Conservation (phyloP, 2,797 vertebrate species). For the Tragelaphus oryx region DNA sequence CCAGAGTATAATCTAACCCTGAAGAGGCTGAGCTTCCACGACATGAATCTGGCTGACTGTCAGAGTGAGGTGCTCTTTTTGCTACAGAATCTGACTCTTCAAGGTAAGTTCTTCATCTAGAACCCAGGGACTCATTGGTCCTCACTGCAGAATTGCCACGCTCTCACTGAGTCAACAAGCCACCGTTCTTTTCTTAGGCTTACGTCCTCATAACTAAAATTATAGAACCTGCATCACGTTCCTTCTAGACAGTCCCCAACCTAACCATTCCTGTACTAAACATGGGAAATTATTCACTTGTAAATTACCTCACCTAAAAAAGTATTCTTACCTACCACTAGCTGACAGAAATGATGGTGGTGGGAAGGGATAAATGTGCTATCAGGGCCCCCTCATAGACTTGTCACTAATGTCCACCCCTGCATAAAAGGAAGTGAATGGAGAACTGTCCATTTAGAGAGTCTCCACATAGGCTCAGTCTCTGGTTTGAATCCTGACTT, state of each 20-base stretch:
- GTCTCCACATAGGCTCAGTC: neutral
- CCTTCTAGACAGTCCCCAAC: neutral
- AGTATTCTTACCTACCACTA: conserved; percentile 16
- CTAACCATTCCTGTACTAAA: neutral
- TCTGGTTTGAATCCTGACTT: conserved; percentile 5
- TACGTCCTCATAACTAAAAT: neutral
- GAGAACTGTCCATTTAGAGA: neutral
- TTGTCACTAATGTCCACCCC: neutral
- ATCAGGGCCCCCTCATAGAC: neutral
- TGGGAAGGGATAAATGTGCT: neutral
- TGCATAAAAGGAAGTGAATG: neutral
- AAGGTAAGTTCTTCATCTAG: conserved; percentile 82
- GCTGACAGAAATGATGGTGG: neutral
- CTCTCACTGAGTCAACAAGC: neutral
- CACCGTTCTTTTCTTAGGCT: neutral
- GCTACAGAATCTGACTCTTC: conserved; percentile 83
- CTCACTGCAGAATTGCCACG: neutral
- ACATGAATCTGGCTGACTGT: conserved; percentile 89
- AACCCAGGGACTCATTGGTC: neutral
- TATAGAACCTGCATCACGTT: neutral
- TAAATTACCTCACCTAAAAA: neutral
- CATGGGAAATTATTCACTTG: neutral
- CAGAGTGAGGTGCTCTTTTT: conserved; percentile 88
- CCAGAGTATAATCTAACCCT: conserved; percentile 85
- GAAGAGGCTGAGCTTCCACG: conserved; percentile 87